These are phyloP conservation scores for Aurelia aurita DNA, from an alignment of 30 jellyfish, hydroid and myxozoan genomes.

Conservation along the genomic window DNA sequence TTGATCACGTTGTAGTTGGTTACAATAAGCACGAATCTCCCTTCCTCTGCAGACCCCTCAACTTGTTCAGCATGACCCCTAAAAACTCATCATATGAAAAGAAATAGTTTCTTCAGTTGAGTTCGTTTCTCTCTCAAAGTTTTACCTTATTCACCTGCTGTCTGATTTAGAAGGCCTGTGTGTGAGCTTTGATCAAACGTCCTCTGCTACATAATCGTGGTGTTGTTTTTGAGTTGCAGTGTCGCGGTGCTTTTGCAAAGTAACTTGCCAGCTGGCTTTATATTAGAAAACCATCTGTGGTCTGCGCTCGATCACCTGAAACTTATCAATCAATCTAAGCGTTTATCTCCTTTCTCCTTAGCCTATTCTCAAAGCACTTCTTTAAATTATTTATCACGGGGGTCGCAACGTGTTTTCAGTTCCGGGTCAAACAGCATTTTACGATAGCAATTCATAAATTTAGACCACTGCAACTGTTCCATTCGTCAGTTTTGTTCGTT, in stretches of 20 bases:
- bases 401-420: conserved; percentile 2
- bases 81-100: too few species aligned
- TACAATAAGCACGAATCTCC: too few species aligned
- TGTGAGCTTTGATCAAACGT: conserved; percentile 6
- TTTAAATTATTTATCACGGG: conserved; percentile 1
- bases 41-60: too few species aligned
- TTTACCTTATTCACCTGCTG: conserved; percentile 8
- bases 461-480: conserved; percentile 17
- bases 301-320: conserved; percentile 68
- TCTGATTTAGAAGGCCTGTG: not conserved
- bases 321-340: conserved; percentile 70
- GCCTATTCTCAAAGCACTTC: conserved; percentile 56
- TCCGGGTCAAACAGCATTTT: conserved; percentile 28
- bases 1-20: too few species aligned
- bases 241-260: conserved; percentile 72
- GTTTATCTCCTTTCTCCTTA: conserved; percentile 50
- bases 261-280: conserved; percentile 66
- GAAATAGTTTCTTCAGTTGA: too few species aligned
- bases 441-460: not conserved
- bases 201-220: conserved; percentile 1
- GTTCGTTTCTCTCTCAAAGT: too few species aligned
- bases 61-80: not conserved
- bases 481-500: not conserved
- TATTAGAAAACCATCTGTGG: conserved; percentile 76
- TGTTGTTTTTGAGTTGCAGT: conserved; percentile 45